Conservation (phyloP, 1,140 invertebrate genomes). For the Asbolus verrucosus region DNA sequence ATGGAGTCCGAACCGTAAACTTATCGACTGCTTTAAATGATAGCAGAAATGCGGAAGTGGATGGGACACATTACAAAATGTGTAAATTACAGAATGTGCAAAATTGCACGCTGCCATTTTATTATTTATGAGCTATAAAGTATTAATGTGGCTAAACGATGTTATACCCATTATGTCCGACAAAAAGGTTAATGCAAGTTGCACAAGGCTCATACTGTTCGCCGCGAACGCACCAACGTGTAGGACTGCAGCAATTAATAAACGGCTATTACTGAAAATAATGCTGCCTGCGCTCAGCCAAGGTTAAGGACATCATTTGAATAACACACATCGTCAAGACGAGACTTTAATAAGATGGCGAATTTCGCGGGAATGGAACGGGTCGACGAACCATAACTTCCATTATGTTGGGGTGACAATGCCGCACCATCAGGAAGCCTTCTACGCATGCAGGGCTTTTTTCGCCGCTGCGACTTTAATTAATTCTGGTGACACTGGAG, state of each 20-base stretch:
- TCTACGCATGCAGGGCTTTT: too few species aligned
- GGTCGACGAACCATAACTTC: constrained; percentile 20
- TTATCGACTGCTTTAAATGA: not conserved
- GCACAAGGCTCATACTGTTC: constrained; percentile 1
- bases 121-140: constrained; percentile 42
- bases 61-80: constrained; percentile 9
- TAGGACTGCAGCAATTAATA: constrained; percentile 34
- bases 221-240: constrained; percentile 3
- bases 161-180: constrained; percentile 12
- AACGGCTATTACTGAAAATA: constrained; percentile 38
- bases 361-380: constrained; percentile 14
- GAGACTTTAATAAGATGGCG: constrained; percentile 27
- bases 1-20: not conserved
- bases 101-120: constrained; percentile 35
- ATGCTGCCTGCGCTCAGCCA: constrained; percentile 32
- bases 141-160: constrained; percentile 35
- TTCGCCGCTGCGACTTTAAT: too few species aligned
- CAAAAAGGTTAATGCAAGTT: constrained; percentile 12
- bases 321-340: constrained; percentile 21
- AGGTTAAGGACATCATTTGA: constrained; percentile 39
- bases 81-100: constrained; percentile 12
- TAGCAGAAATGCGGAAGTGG: constrained; percentile 1
- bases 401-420: constrained; percentile 6
- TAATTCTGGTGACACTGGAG: too few species aligned
- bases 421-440: too few species aligned